A percentile compares a stretch with the other conserved stretches of the same genome.
Conservation (phyloP, 2,888 invertebrate species). For the Hydropsyche betteni region DNA sequence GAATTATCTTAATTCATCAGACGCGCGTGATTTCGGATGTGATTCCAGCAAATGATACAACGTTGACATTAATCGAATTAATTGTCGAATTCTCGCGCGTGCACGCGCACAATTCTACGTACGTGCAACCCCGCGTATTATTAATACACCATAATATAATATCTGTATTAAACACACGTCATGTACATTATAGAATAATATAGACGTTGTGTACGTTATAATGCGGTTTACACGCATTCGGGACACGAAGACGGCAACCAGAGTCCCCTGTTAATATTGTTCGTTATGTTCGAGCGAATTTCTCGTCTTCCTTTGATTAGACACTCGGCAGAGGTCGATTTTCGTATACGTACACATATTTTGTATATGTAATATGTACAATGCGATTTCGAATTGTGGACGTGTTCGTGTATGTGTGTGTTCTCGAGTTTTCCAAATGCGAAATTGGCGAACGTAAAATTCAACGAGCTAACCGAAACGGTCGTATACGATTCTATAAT, state of each 20-base stretch:
- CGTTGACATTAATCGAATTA: conserved; percentile 14
- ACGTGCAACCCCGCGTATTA: no score
- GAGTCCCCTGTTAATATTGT: no score
- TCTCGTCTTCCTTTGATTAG: conserved; percentile 14
- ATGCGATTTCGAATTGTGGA: not conserved
- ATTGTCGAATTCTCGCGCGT: not conserved
- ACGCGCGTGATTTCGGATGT: not conserved
- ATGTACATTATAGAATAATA: no score
- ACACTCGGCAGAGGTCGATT: not conserved
- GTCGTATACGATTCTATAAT: not conserved
- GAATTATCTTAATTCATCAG: conserved; percentile 6
- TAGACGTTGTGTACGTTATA: no score
- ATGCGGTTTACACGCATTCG: no score
- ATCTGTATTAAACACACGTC: no score
- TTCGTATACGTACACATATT: no score
- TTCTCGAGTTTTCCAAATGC: not conserved
- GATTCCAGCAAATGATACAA: conserved; percentile 3
- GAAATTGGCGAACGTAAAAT: conserved; percentile 3
- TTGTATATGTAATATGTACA: no score
- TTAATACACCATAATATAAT: no score
- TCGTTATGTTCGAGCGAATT: not conserved
- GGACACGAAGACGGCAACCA: no score
- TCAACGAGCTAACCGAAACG: conserved; percentile 10
- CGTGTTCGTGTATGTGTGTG: not conserved
- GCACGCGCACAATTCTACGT: not conserved